A percentile compares a stretch with the other conserved stretches of the same genome.
These are phyloP conservation scores for Serripes groenlandicus DNA, from an alignment of 2,888 invertebrate species.

Conservation along the genomic window DNA sequence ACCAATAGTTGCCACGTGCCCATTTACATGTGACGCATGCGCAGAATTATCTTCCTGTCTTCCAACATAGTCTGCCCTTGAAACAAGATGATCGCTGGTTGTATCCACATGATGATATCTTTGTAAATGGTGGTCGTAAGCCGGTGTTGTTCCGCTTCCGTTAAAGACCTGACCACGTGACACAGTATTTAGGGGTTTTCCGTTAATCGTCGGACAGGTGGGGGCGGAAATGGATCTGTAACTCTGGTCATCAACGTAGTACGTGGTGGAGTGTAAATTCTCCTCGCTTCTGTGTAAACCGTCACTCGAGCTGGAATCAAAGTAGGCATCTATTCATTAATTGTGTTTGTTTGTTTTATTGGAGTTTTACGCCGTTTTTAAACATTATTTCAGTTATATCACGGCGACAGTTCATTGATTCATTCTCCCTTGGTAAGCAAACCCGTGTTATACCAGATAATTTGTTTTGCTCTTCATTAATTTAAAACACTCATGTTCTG, in stretches of 20 bases:
- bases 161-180: not conserved
- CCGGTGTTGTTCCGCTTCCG: not conserved
- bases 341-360: too few species aligned
- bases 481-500: too few species aligned
- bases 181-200: slow-evolving; percentile 26
- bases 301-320: slow-evolving; percentile 22
- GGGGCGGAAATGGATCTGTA: slow-evolving; percentile 47
- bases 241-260: slow-evolving; percentile 33
- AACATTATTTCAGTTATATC: too few species aligned
- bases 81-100: not conserved
- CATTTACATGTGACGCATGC: slow-evolving; percentile 22
- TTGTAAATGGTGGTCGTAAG: not conserved
- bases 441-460: too few species aligned
- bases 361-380: too few species aligned
- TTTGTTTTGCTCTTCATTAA: too few species aligned
- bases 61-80: not conserved
- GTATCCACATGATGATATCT: not conserved
- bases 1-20: slow-evolving; percentile 23
- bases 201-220: slow-evolving; percentile 31
- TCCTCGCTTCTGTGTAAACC: slow-evolving; percentile 35
- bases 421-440: too few species aligned
- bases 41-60: slow-evolving; percentile 1
- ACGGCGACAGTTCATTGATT: too few species aligned
- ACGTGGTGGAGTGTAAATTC: slow-evolving; percentile 23
- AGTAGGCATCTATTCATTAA: too few species aligned